Evolutionary conservation across 2,888 invertebrate species (phyloP), one percentile per base, ranked within the genome.

Genomic region (Euclidia mi): DNA sequence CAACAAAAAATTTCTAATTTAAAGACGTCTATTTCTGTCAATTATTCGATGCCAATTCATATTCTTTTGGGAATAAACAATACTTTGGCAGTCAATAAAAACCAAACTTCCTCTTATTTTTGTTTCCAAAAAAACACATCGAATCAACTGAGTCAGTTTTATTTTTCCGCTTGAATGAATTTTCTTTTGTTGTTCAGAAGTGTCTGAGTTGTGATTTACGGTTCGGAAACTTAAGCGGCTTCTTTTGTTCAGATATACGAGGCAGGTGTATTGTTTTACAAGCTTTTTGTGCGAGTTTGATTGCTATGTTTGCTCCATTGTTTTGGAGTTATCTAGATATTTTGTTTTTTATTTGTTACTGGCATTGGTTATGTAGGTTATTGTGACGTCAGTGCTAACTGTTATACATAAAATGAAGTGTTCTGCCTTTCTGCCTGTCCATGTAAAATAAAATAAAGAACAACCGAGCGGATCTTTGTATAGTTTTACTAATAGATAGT

Each of bases 71-170:
- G 43, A 62, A 56, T 69, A 65, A 65, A 66, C 52, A 63, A 66
- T 58, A 53, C 61, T 65, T 71, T 25, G 41, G 14, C 37, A 59
- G 57, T 63, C 62, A 59, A 74, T 74, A 65, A 70, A 62, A 18
- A 17, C 34, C 7, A 48, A 61, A 37, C 40, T 52, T 61, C 32
- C 10, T 9, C 42, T 65, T 59, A 46, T 56, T 63, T 57, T 58
- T 48, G 48, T 63, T 63, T 45, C 17, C 17, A 11, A 49, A 56
- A 46, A 52, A 61, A 56, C n/a, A 58, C 44, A 38, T 41, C 43
- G 3, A 10, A 47, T 46, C 15, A 45, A 56, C 46, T 50, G 29
- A 29, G 25, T 18, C 18, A 18, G 15, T 20, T 32, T 29, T 31
- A 18, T 35, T 47, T 55, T 53, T 44, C 32, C 17, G 37, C 25